A percentile compares a stretch with the other conserved stretches of the same genome.
These are phyloP conservation scores for Cyprinodon brontotheroides DNA, from an alignment of 2,113 vertebrate species.

Conservation along the genomic window DNA sequence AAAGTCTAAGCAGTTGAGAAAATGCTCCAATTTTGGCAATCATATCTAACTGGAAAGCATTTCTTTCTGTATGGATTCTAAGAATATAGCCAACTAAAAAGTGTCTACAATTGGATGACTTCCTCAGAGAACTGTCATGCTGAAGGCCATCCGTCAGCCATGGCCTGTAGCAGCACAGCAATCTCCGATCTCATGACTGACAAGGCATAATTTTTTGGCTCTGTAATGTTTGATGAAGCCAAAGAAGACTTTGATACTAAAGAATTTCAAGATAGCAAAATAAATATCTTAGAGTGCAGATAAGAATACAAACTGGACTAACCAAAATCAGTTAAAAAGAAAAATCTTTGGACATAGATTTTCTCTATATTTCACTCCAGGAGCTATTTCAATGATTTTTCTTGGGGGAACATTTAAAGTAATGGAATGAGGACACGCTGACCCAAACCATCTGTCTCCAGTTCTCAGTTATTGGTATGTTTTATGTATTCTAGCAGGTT, in stretches of 20 bases:
- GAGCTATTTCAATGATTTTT: neutral
- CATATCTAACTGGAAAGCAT: slow-evolving; percentile 11
- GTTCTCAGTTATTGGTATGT: slow-evolving; percentile 15
- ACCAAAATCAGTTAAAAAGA: neutral
- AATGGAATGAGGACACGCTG: slow-evolving; percentile 26
- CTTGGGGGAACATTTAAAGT: neutral
- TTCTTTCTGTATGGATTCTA: slow-evolving; percentile 14
- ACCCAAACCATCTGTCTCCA: slow-evolving; percentile 36
- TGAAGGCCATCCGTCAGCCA: slow-evolving; percentile 21
- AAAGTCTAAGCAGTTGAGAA: slow-evolving; percentile 47
- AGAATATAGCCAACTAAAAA: neutral
- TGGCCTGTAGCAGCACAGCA: neutral
- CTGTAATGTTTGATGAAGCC: slow-evolving; percentile 5
- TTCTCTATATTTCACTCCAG: neutral
- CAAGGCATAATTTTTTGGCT: slow-evolving; percentile 17
- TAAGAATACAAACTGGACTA: neutral
- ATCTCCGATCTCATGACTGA: slow-evolving; percentile 1
- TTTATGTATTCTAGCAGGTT: slow-evolving; percentile 40
- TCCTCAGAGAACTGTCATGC: slow-evolving; percentile 35
- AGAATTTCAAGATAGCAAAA: neutral
- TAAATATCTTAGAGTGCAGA: neutral
- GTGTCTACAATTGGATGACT: slow-evolving; percentile 10
- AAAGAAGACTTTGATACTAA: slow-evolving; percentile 28
- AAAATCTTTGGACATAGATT: neutral
- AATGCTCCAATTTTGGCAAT: slow-evolving; percentile 40